Evolutionary conservation across 2,888 invertebrate genomes (phyloP).

Genomic region (Synergus itoensis): DNA sequence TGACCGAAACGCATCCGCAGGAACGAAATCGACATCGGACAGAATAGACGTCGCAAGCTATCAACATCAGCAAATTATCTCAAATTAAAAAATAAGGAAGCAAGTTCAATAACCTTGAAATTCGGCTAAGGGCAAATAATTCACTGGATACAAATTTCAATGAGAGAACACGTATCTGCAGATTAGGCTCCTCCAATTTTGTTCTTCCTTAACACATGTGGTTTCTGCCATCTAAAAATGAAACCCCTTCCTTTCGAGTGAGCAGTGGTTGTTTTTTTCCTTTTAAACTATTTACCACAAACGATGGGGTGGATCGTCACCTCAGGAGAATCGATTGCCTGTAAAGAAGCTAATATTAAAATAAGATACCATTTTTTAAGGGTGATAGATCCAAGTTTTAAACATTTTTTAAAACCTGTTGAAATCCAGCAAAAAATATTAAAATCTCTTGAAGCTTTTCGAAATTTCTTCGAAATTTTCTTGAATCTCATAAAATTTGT

Average conservation of each 20-base stretch:
- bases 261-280: background rate
- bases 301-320: slow-evolving; percentile 24
- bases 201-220: slow-evolving; percentile 21
- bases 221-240: slow-evolving; percentile 40
- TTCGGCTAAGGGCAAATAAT: background rate
- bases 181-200: background rate
- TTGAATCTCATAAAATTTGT: too few species aligned
- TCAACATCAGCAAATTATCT: slow-evolving; percentile 21
- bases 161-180: background rate
- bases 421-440: too few species aligned
- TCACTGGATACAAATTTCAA: background rate
- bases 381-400: too few species aligned
- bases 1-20: slow-evolving; percentile 37
- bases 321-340: background rate
- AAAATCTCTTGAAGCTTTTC: too few species aligned
- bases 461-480: too few species aligned
- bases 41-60: slow-evolving; percentile 27
- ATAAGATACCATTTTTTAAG: too few species aligned
- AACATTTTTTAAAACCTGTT: too few species aligned
- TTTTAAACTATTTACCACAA: slow-evolving; percentile 23
- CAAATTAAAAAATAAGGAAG: background rate
- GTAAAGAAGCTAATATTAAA: background rate
- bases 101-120: background rate
- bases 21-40: slow-evolving; percentile 12
- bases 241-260: slow-evolving; percentile 25